Base-by-base conservation (phyloP, 1,140 invertebrate genomes). In the Drosophila miranda region DNA sequence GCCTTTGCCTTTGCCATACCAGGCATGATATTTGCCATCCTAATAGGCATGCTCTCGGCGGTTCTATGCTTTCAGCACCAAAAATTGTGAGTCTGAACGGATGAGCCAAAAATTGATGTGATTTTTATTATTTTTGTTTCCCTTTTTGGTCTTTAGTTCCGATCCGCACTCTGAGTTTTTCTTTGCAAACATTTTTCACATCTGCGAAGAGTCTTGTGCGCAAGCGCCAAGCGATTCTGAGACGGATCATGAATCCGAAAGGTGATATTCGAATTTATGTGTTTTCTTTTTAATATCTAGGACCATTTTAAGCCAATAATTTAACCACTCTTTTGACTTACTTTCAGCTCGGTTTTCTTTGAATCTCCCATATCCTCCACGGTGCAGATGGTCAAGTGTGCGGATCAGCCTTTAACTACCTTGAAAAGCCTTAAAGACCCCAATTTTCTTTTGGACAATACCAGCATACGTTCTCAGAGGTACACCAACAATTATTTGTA, bases 31-130 rank as follows among this genome's bases (percentile, higher is more conserved):
- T 92, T 97, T 74, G 82, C 96, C 13, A 78, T 96, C 14, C 90
- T 96, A 2, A 93, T 94, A 1, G 92, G 93, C 16, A 91, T 95
- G 3, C 86, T 97, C 0, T 95, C 95, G 5, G 93, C 94, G 13
- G 93, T 95, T 1, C 91, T 97, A 9, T 97, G 96, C 90, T 94
- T 96, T 58, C 94, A 96, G 67, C 94, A 95, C 80, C 94, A 95
- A 58, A 94, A 95, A 88, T 92, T 95, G 96, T 97, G 92, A 96
- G 95, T 74, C 38, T 30, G 94, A 43, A 21, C 34, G 2, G 38
- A 34, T 26, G 46, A 53, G 42, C 30, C 9, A 9, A 1, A 11
- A 7, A 51, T 19, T 30, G 2, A 19, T 53, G 53, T 26, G 30
- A 48, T 63, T 68, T 51, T 46, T 50, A 52, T 44, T 59, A 28